phyloP scores from a whole-genome alignment of 2,113 vertebrate species.

The Cephalopterus ornatus region DNA sequence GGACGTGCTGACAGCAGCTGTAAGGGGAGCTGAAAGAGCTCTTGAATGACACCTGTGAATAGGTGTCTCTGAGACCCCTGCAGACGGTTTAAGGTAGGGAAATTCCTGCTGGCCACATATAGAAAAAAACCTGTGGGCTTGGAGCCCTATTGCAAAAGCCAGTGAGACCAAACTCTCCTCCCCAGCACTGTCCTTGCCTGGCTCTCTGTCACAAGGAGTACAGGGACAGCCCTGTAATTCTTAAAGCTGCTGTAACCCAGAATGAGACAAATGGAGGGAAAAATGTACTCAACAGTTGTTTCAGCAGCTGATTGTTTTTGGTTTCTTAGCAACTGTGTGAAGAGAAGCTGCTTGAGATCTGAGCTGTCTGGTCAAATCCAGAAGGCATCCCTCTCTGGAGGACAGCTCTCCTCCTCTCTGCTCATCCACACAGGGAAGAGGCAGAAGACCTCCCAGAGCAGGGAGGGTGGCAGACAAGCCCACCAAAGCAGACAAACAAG shows the following conservation, averaged over 20 bases:
- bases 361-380: constrained; percentile 14
- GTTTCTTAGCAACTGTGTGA: constrained; percentile 60
- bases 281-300: neutral
- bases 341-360: constrained; percentile 5
- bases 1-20: fast-evolving
- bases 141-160: neutral
- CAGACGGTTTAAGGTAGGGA: neutral
- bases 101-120: neutral
- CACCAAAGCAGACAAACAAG: neutral
- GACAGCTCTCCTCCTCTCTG: neutral
- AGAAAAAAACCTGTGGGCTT: neutral
- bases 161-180: neutral
- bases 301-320: neutral
- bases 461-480: neutral
- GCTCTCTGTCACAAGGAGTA: neutral
- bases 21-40: neutral
- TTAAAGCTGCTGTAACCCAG: neutral
- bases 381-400: neutral
- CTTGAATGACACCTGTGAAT: neutral
- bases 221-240: neutral
- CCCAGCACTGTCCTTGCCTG: neutral
- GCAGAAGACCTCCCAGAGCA: neutral
- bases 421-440: neutral
- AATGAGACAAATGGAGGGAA: neutral
- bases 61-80: neutral